phyloP scores from a whole-genome alignment of 2,113 vertebrate genomes.

The Alligator sinensis region DNA sequence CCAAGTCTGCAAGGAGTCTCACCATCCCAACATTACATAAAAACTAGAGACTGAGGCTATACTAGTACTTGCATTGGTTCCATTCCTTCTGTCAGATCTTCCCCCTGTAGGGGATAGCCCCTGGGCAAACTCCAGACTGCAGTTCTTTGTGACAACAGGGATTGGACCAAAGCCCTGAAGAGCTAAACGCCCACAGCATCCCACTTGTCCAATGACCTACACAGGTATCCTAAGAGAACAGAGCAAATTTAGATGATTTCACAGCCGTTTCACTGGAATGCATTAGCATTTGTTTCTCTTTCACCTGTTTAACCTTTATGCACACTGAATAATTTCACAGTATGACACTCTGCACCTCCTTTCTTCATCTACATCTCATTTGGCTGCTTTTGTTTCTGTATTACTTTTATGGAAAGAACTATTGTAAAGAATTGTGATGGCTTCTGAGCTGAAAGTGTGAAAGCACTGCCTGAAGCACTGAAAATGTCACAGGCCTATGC shows the following conservation, averaged over 20 bases:
- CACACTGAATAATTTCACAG: rapidly evolving
- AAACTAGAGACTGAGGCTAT: not conserved
- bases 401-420: not conserved
- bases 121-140: slow-evolving; percentile 24
- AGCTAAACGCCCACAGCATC: slow-evolving; percentile 22
- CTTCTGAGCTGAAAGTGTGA: too few species aligned
- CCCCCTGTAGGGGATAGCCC: slow-evolving; percentile 38
- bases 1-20: rapidly evolving
- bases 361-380: not conserved
- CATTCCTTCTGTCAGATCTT: not conserved
- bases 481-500: not conserved
- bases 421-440: not conserved
- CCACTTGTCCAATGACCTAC: not conserved
- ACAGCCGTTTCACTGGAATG: not conserved
- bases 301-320: not conserved
- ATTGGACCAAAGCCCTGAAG: not conserved
- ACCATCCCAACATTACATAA: not conserved
- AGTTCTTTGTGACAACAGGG: slow-evolving; percentile 63
- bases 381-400: slow-evolving; percentile 15
- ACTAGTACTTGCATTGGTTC: not conserved
- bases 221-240: not conserved
- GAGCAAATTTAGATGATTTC: not conserved
- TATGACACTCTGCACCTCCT: not conserved
- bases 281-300: not conserved
- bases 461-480: not conserved